A percentile compares a stretch with the other conserved stretches of the same genome.
Evolutionary conservation across 1,140 invertebrate species (phyloP).

Genomic region (Olivierus martensii): DNA sequence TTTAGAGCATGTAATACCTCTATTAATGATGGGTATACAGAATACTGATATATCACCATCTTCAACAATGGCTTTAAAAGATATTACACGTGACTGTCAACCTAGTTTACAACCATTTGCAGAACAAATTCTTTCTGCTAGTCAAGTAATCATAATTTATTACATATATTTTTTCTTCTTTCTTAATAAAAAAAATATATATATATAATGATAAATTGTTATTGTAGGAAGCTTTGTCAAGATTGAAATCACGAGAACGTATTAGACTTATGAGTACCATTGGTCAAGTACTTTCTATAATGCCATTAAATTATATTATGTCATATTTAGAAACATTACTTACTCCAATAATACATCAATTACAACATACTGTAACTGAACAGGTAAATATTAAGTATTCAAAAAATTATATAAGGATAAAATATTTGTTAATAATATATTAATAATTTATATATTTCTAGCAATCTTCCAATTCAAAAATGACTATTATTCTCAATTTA

Average conservation of each 20-base stretch:
- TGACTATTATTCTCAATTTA: constrained; percentile 38
- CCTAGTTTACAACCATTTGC: constrained; percentile 53
- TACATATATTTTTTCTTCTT: background rate
- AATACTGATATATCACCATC: constrained; percentile 51
- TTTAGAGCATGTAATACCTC: constrained; percentile 40
- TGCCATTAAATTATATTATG: constrained; percentile 47
- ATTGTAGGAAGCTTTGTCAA: too few relatives aligned
- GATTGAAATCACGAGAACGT: constrained; percentile 45
- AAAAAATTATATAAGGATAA: too few relatives aligned
- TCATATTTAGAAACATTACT: constrained; percentile 52
- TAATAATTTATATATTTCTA: too few relatives aligned
- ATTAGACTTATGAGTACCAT: constrained; percentile 59
- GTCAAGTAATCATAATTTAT: constrained; percentile 30
- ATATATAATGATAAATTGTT: too few relatives aligned
- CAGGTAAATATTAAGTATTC: too few relatives aligned
- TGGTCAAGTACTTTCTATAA: constrained; percentile 52
- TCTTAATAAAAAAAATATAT: background rate
- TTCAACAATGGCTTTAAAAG: constrained; percentile 74
- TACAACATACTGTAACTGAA: too few relatives aligned
- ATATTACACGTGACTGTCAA: constrained; percentile 63
- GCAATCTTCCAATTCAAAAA: too few relatives aligned
- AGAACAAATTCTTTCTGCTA: constrained; percentile 47
- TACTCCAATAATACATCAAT: constrained; percentile 46
- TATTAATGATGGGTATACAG: constrained; percentile 50
- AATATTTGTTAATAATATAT: too few relatives aligned